These are phyloP conservation scores for Muscidifurax raptorellus DNA, from an alignment of 1,140 invertebrate species.

Conservation along the genomic window DNA sequence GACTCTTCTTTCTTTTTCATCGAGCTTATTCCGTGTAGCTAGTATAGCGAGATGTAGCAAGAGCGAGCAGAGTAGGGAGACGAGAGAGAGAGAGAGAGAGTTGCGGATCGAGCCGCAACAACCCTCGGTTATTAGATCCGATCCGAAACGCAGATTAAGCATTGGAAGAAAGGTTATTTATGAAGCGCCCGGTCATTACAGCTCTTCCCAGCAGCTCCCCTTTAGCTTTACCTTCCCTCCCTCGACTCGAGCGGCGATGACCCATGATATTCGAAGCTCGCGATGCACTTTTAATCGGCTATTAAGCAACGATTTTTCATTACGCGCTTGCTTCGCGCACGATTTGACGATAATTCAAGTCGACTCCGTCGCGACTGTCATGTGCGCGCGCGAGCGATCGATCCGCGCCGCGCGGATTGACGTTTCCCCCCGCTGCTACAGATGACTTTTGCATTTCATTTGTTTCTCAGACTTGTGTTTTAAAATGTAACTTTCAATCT, in stretches of 20 bases:
- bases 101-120: not conserved
- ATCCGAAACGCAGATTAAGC: slow-evolving; percentile 71
- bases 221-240: not conserved
- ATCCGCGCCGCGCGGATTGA: too few relatives aligned
- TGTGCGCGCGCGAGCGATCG: too few relatives aligned
- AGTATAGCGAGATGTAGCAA: too few relatives aligned
- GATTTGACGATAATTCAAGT: slow-evolving; percentile 22
- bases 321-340: not conserved
- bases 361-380: not conserved
- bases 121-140: slow-evolving; percentile 71
- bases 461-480: too few relatives aligned
- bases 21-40: too few relatives aligned
- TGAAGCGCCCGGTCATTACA: slow-evolving; percentile 68
- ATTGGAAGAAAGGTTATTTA: slow-evolving; percentile 75
- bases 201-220: slow-evolving; percentile 1
- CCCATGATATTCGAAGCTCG: slow-evolving; percentile 68
- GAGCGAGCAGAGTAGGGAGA: too few relatives aligned
- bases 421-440: too few relatives aligned
- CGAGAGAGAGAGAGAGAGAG: not conserved
- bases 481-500: too few relatives aligned
- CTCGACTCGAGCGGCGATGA: slow-evolving; percentile 59
- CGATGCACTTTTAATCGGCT: slow-evolving; percentile 24
- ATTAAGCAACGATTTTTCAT: slow-evolving; percentile 20
- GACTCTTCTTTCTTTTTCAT: not conserved
- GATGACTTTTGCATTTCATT: too few relatives aligned